Evolutionary conservation across 2,888 invertebrate genomes (phyloP).

Genomic region (Epirrhoe tristata): DNA sequence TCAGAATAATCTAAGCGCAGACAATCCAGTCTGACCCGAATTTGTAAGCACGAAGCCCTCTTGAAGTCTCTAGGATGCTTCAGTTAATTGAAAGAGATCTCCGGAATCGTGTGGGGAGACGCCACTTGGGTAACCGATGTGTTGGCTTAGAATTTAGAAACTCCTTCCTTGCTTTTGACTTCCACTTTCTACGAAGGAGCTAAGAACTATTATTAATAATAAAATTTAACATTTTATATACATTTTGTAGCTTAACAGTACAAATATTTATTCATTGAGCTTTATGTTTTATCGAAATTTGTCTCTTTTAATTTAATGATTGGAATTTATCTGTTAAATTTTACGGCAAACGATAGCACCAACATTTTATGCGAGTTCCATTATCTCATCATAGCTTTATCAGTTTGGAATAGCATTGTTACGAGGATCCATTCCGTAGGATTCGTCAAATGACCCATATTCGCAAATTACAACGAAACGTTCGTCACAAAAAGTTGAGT

Average conservation of each 20-base stretch:
- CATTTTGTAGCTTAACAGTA: too few species aligned
- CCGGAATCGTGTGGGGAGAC: conserved; percentile 62
- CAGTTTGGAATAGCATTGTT: conserved; percentile 35
- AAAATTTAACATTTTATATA: too few species aligned
- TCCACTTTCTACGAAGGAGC: background rate
- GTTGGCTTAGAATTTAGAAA: conserved; percentile 35
- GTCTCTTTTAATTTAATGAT: conserved; percentile 11
- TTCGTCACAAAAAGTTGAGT: conserved; percentile 54
- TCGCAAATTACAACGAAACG: conserved; percentile 43
- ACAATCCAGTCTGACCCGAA: conserved; percentile 59
- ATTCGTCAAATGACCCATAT: conserved; percentile 39
- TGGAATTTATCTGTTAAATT: conserved; percentile 24
- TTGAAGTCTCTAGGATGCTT: conserved; percentile 61
- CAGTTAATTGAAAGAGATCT: conserved; percentile 82
- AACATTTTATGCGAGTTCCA: conserved; percentile 33
- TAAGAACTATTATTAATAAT: too few species aligned
- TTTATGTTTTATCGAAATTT: background rate
- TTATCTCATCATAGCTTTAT: conserved; percentile 34
- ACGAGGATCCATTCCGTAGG: conserved; percentile 35
- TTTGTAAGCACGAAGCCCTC: conserved; percentile 50
- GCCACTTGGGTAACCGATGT: conserved; percentile 49
- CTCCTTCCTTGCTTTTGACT: conserved; percentile 21
- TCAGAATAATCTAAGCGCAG: conserved; percentile 45
- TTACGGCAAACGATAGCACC: conserved; percentile 31
- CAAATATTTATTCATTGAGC: too few species aligned